Percentiles rank a stretch among this genome's conserved stretches.
Evolutionary conservation across 2,888 invertebrate species (phyloP).

Genomic region (Lysandra bellargus): DNA sequence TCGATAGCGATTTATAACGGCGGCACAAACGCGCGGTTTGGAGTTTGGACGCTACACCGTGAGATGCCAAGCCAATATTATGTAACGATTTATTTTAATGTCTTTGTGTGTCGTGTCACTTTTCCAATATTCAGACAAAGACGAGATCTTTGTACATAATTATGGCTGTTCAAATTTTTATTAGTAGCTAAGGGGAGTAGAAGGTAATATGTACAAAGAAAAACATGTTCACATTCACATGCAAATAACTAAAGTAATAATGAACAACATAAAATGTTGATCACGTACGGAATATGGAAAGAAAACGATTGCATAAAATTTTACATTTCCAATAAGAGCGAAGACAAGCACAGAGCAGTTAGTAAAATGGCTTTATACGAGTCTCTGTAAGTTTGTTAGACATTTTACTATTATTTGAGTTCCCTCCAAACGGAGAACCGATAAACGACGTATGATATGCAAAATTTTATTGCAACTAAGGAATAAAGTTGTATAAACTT

Average conservation of each 20-base stretch:
- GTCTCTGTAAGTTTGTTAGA: not conserved
- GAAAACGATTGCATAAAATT: slow-evolving; percentile 16
- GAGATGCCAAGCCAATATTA: too few relatives aligned
- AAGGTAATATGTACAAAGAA: not conserved
- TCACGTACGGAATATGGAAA: slow-evolving; percentile 9
- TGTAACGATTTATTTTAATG: too few relatives aligned
- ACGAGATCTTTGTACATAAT: too few relatives aligned
- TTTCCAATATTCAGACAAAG: too few relatives aligned
- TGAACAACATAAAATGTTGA: not conserved
- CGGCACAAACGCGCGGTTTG: too few relatives aligned
- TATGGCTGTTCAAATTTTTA: too few relatives aligned
- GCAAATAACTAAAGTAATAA: not conserved
- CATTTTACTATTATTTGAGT: slow-evolving; percentile 43
- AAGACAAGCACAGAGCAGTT: not conserved
- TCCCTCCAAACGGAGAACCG: slow-evolving; percentile 30
- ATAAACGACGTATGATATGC: slow-evolving; percentile 5
- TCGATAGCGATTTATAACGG: too few relatives aligned
- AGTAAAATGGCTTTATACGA: slow-evolving; percentile 10
- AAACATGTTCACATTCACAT: not conserved
- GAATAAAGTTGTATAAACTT: not conserved
- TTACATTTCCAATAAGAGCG: slow-evolving; percentile 13
- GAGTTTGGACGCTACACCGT: too few relatives aligned
- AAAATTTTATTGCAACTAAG: slow-evolving; percentile 17
- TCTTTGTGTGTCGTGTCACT: too few relatives aligned
- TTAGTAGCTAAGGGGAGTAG: too few relatives aligned